These are phyloP conservation scores for Melospiza georgiana DNA, from an alignment of 2,113 vertebrate species.

Conservation along the genomic window DNA sequence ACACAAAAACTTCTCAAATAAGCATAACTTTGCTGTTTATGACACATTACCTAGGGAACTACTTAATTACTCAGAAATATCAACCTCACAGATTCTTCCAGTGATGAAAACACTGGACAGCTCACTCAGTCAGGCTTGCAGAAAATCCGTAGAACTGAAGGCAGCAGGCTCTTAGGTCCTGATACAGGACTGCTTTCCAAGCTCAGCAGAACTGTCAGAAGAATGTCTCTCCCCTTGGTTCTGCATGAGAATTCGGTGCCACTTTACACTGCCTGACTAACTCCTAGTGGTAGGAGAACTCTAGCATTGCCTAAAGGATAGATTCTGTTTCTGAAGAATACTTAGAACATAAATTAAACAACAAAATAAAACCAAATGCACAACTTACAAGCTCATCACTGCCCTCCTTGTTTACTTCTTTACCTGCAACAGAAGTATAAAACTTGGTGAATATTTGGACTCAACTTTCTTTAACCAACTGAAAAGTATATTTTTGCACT, in stretches of 20 bases:
- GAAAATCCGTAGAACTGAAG: not conserved
- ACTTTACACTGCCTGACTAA: not conserved
- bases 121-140: not conserved
- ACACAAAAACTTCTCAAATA: not conserved
- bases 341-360: not conserved
- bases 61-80: not conserved
- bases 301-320: not conserved
- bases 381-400: not conserved
- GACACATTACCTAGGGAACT: not conserved
- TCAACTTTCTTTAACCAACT: not conserved
- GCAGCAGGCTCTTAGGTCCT: not conserved
- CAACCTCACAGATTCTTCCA: not conserved
- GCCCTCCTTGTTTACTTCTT: not conserved
- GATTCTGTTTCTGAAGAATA: not conserved
- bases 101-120: not conserved
- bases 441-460: not conserved
- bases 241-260: not conserved
- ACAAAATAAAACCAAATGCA: not conserved
- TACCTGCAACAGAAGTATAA: not conserved
- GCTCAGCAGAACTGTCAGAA: fast-evolving
- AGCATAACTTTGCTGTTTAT: not conserved
- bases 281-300: not conserved
- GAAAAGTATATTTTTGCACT: not conserved
- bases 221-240: not conserved
- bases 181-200: not conserved